Evolutionary conservation across 2,113 vertebrate genomes (phyloP).

Genomic region (Sardina pilchardus): DNA sequence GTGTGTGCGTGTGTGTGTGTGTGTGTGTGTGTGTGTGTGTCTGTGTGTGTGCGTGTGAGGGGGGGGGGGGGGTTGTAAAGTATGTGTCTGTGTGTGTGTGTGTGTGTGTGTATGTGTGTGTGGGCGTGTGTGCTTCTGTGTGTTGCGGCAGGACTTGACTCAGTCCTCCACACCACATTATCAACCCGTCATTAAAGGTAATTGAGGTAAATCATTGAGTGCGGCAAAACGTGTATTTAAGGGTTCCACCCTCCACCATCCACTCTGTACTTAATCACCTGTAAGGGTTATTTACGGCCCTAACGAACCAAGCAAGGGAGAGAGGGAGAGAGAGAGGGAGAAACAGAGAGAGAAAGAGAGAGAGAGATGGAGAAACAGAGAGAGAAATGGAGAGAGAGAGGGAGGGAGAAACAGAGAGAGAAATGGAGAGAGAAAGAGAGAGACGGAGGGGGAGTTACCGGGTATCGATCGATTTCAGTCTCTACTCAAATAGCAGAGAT

Average conservation of each 20-base stretch:
- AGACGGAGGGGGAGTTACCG: neutral
- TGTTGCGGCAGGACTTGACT: neutral
- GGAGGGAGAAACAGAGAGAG: too few species aligned
- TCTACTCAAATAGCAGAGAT: too few species aligned
- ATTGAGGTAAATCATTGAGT: slow-evolving; percentile 12
- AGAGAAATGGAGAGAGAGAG: neutral
- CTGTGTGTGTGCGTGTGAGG: neutral
- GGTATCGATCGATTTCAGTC: neutral
- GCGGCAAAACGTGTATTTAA: slow-evolving; percentile 15
- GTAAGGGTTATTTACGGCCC: slow-evolving; percentile 32
- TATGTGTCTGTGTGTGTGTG: neutral
- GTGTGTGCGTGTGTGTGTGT: neutral
- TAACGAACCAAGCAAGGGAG: slow-evolving; percentile 37
- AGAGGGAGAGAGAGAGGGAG: neutral
- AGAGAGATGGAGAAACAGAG: neutral
- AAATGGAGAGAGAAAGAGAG: neutral
- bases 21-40: neutral
- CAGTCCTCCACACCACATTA: slow-evolving; percentile 7
- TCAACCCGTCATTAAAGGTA: slow-evolving; percentile 15
- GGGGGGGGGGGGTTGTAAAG: neutral
- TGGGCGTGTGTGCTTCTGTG: neutral
- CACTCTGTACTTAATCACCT: slow-evolving; percentile 1
- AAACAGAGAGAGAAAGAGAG: neutral
- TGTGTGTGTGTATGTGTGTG: neutral
- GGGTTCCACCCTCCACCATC: neutral